Percentiles rank a stretch among this genome's conserved stretches.
Conservation (phyloP, 2,797 vertebrate genomes). For the Falco cherrug region DNA sequence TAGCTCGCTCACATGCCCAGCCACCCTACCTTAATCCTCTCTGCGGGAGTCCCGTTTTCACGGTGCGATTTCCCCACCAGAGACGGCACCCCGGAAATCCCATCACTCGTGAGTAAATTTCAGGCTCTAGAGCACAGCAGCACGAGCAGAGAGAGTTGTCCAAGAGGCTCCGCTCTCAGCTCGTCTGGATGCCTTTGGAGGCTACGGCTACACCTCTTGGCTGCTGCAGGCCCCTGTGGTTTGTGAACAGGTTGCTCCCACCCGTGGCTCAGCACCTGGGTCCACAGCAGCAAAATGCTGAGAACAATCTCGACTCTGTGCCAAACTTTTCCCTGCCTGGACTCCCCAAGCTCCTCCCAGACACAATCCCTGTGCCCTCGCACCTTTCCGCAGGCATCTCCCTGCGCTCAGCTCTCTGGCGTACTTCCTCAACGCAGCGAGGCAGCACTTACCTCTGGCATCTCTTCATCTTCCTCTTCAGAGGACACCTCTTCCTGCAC, state of each 20-base stretch:
- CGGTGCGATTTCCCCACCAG: background rate
- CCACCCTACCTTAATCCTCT: background rate
- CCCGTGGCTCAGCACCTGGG: background rate
- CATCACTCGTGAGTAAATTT: accelerated
- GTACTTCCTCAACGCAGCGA: accelerated
- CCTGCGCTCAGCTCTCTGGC: accelerated
- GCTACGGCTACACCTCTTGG: accelerated
- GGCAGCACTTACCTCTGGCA: conserved; percentile 86
- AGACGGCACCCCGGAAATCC: background rate
- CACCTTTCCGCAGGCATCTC: background rate
- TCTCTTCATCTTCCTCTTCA: conserved; percentile 96
- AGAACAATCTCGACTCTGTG: background rate
- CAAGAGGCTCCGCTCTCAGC: background rate
- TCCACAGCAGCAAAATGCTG: background rate
- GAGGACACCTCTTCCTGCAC: conserved; percentile 92
- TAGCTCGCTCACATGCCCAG: background rate
- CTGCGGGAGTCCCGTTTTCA: background rate
- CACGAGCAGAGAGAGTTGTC: accelerated
- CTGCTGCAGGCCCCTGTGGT: background rate
- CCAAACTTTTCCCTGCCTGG: background rate
- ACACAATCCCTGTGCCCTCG: accelerated
- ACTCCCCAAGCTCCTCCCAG: background rate
- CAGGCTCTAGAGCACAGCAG: background rate
- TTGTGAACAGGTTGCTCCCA: background rate
- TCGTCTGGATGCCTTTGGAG: accelerated